Conservation (phyloP, 1,140 invertebrate species). For the Scaptomyza pallida region DNA sequence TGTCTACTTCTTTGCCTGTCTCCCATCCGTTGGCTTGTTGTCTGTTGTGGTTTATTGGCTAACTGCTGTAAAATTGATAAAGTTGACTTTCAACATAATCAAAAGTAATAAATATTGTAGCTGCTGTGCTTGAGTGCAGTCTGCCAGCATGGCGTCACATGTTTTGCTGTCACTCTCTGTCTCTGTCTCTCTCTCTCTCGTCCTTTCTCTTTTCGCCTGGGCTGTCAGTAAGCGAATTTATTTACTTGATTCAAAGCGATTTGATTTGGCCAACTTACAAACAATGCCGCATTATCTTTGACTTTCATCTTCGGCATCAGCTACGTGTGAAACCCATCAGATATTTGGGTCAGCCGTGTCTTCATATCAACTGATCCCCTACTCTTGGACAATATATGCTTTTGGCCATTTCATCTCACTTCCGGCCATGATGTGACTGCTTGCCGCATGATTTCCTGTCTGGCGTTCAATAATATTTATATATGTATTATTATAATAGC, state of each 20-base stretch:
- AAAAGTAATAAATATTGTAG: slow-evolving; percentile 82
- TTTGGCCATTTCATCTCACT: slow-evolving; percentile 16
- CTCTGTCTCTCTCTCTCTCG: slow-evolving; percentile 1
- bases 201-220: background rate
- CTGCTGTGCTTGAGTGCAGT: slow-evolving; percentile 79
- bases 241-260: slow-evolving; percentile 63
- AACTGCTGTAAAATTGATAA: slow-evolving; percentile 82
- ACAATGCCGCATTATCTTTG: slow-evolving; percentile 15
- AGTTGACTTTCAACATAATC: slow-evolving; percentile 82
- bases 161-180: slow-evolving; percentile 17
- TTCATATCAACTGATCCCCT: slow-evolving; percentile 3
- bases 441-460: slow-evolving; percentile 26
- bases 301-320: slow-evolving; percentile 34
- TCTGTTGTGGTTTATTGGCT: slow-evolving; percentile 77
- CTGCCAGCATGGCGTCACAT: slow-evolving; percentile 69
- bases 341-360: slow-evolving; percentile 51
- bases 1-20: background rate
- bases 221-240: slow-evolving; percentile 53
- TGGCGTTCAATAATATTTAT: slow-evolving; percentile 3
- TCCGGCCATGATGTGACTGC: slow-evolving; percentile 4
- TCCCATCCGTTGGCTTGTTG: slow-evolving; percentile 29
- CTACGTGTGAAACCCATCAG: slow-evolving; percentile 60
- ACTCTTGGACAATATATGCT: background rate
- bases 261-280: slow-evolving; percentile 66
- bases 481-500: slow-evolving; percentile 24